Base-by-base conservation (phyloP, 2,888 invertebrate species). In the Apamea epomidion region DNA sequence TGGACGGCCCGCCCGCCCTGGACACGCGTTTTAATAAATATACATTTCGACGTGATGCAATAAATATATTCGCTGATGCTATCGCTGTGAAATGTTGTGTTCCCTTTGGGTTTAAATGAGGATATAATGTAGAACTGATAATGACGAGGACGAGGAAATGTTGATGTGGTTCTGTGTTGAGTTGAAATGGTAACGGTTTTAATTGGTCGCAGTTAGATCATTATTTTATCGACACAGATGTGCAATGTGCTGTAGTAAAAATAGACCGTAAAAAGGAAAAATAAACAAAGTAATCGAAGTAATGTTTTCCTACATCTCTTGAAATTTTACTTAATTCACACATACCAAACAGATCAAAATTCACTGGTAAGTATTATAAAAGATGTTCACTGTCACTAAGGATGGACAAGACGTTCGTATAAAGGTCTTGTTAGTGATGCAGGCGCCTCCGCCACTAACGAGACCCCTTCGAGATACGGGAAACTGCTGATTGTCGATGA, bases 21-120 rank as follows among this genome's bases (percentile, higher is more conserved):
- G 94, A 95, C 96, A 93, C 92, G 93, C 93, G 93, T 93, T 94
- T 94, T 93, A 93, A 95, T 94, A 94, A 94, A 94, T 90, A 94
- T 92, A 93, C 91, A 84, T 85, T 88, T 93, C 90, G 92, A 92
- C 91, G 89, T 89, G 88, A 88, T 89, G 91, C 90, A 91, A 91
- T 92, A 93, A 92, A 93, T 93, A 93, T 91, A 91, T 91, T 91
- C 87, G 80, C 87, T 88, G 91, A 92, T 92, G 87, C 85, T 91
- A 91, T 91, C 91, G 86, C 85, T 77, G 85, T 90, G 86, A 91
- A 88, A 86, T 89, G 89, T 89, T 86, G 82, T 86, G 82, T 86
- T 82, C 82, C 82, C 81, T 83, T 86, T 81, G 77, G 78, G 70
- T 90, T 87, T 89, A 87, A 89, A 90, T 83, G 89, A 88, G 87